Base-by-base conservation (phyloP, 2,113 vertebrate genomes). In the Clarias gariepinus region DNA sequence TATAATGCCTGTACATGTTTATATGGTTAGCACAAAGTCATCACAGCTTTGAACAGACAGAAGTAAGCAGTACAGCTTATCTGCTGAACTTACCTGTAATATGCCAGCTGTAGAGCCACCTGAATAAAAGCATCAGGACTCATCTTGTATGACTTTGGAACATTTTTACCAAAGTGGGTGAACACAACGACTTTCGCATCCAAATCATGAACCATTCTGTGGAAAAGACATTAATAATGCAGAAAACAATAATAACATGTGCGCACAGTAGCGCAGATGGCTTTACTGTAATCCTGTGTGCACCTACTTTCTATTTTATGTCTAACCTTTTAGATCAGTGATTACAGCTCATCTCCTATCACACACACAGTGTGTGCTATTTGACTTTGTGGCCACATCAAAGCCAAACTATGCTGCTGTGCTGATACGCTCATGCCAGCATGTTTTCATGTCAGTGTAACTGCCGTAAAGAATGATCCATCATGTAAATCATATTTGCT, bases 91-190 rank as follows among this genome's bases (percentile, higher is more conserved):
- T 81, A 99, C 98, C 97, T 96, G 94, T 96, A 97, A 91, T 97
- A 98, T 0, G 98, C 97, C 66, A 99, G 92, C 91, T 99, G 98
- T 5, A 99, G 92, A 0, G 95, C 96, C 53, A 98, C 86, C 93
- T 99, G 98, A 91, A 99, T 96, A 76, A 98, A 99, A 73, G 96
- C 97, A 28, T 99, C 98, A 0, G 98, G 98, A 87, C 98, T 99
- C 93, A 99, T 93, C 91, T 97, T 97, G 91, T 96, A 91, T 0
- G 95, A 92, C 89, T 99, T 99, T 58, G 97, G 97, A 33, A 98
- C 94, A 41, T 94, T 93, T 91, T 99, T 99, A 30, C 98, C 98
- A 91, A 97, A 99, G 0, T 96, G 95, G 19, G 94, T 92, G 82
- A 99, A 99, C 2, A 97, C 94, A 0, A 89, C 83, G 69, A 96